Conservation (phyloP, 2,113 vertebrate genomes). For the Ophiodon elongatus region DNA sequence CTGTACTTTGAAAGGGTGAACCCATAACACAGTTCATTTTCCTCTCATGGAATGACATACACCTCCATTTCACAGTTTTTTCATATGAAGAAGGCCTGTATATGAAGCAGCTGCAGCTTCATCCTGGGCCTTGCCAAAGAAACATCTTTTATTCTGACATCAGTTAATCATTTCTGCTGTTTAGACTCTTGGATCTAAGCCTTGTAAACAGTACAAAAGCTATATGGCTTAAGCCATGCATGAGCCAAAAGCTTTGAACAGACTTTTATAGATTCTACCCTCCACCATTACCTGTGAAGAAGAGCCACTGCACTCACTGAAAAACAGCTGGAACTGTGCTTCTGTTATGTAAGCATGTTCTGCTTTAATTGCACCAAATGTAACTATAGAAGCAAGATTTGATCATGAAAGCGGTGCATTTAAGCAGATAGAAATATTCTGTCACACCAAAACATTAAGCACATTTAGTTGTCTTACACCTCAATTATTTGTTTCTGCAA, state of each 20-base stretch:
- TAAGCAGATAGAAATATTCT: neutral
- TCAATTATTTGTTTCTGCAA: neutral
- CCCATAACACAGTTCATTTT: constrained; percentile 46
- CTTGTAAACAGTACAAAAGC: constrained; percentile 34
- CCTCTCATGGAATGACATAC: constrained; percentile 42
- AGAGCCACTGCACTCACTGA: neutral
- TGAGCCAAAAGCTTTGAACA: constrained; percentile 26
- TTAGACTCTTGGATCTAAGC: neutral
- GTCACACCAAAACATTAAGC: neutral
- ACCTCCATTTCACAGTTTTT: constrained; percentile 26
- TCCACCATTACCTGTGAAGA: constrained; percentile 1
- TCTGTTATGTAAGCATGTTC: neutral
- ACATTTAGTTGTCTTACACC: neutral
- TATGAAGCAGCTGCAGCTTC: constrained; percentile 51
- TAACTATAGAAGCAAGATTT: neutral
- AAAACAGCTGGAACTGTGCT: constrained; percentile 15
- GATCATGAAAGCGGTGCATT: neutral
- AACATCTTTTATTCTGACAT: constrained; percentile 45
- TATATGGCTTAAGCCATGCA: constrained; percentile 2
- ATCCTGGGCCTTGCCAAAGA: constrained; percentile 17
- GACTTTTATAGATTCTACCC: constrained; percentile 18
- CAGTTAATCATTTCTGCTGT: constrained; percentile 42
- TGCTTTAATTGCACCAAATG: neutral
- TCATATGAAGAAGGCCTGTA: constrained; percentile 40
- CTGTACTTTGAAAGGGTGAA: constrained; percentile 7